phyloP scores from a whole-genome alignment of 2,113 vertebrate species.

The Climacteris rufus region DNA sequence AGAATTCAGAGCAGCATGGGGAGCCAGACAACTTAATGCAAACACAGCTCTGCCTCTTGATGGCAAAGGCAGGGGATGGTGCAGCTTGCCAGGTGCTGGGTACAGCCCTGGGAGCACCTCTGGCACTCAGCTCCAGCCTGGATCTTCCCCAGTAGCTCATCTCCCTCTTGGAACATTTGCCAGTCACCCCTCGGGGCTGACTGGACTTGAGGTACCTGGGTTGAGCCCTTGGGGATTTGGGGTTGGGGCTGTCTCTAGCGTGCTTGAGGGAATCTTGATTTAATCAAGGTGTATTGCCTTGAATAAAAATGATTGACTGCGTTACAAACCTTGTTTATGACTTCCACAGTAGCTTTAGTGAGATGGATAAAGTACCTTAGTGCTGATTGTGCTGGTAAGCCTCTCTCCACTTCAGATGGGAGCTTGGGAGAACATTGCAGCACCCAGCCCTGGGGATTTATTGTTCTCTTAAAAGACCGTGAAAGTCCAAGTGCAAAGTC shows the following conservation, averaged over 20 bases:
- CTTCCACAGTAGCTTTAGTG: neutral
- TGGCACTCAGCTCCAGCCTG: neutral
- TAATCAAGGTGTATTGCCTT: neutral
- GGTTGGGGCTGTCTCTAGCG: neutral
- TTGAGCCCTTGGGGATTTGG: neutral
- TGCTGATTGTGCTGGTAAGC: neutral
- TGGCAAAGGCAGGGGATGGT: neutral
- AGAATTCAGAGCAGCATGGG: neutral
- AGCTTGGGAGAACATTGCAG: neutral
- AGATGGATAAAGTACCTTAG: neutral
- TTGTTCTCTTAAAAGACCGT: neutral
- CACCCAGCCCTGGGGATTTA: neutral
- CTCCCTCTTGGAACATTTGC: neutral
- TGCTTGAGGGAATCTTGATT: neutral
- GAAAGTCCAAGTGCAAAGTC: neutral
- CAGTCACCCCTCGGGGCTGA: neutral
- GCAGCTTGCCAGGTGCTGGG: neutral
- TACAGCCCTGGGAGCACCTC: accelerated
- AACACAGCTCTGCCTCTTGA: neutral
- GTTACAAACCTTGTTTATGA: neutral
- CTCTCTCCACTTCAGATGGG: neutral
- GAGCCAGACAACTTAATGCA: neutral
- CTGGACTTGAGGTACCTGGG: neutral
- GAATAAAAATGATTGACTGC: neutral
- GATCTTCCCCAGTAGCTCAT: neutral